Conservation (phyloP, 2,113 vertebrate genomes). For the Ptyas mucosa region DNA sequence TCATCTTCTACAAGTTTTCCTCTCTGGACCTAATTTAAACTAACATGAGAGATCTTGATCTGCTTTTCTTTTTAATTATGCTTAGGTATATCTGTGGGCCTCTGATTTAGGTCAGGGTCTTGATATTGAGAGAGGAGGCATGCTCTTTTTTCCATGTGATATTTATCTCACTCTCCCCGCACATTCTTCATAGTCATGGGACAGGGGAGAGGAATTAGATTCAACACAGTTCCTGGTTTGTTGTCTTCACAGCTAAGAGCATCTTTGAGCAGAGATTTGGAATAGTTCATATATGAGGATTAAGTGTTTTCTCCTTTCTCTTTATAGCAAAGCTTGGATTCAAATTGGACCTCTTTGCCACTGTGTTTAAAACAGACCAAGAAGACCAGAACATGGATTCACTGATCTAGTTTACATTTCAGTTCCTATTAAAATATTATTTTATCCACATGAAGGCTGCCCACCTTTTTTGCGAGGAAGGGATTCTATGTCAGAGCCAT, state of each 20-base stretch:
- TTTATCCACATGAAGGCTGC: background rate
- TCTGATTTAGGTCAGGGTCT: background rate
- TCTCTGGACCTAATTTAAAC: background rate
- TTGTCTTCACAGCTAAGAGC: background rate
- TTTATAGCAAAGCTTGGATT: background rate
- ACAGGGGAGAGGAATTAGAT: background rate
- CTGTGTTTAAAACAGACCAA: background rate
- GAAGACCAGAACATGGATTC: background rate
- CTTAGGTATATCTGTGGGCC: background rate
- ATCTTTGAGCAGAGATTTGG: background rate
- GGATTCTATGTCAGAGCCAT: background rate
- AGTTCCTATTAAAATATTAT: background rate
- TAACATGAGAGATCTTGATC: background rate
- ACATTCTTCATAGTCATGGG: background rate
- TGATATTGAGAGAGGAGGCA: background rate
- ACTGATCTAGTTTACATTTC: background rate
- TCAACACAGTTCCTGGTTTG: background rate
- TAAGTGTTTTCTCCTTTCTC: background rate
- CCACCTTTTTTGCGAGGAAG: background rate
- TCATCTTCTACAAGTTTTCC: background rate
- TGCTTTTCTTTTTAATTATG: background rate
- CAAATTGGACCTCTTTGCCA: background rate
- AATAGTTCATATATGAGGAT: background rate
- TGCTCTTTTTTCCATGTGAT: background rate
- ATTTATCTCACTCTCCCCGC: background rate